Percentiles rank a stretch among this genome's conserved stretches.
phyloP scores from a whole-genome alignment of 2,113 vertebrate species.

The Zosterops pallidus region DNA sequence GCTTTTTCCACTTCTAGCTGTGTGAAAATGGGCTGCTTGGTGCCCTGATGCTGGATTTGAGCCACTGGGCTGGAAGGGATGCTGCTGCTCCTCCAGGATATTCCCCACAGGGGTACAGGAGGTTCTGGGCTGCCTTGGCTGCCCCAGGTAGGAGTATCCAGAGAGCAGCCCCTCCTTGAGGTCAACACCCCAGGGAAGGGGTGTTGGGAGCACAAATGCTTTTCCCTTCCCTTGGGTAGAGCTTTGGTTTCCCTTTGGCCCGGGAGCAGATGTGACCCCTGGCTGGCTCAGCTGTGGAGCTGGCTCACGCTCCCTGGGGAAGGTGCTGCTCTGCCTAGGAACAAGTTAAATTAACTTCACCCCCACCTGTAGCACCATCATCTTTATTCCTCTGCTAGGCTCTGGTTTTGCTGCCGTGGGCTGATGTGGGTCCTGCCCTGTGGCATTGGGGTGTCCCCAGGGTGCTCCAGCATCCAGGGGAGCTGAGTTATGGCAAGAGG shows the following conservation, averaged over 20 bases:
- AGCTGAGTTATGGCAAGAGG: not conserved
- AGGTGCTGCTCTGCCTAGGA: not conserved
- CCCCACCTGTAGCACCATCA: not conserved
- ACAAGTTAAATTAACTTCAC: not conserved
- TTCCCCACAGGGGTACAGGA: no score
- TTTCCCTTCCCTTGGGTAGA: not conserved
- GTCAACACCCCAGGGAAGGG: not conserved
- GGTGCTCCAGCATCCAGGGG: not conserved
- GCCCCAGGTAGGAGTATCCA: not conserved
- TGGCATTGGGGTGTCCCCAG: accelerated
- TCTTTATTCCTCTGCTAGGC: not conserved
- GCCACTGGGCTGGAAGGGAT: not conserved
- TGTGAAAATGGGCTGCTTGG: not conserved
- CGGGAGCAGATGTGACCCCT: not conserved
- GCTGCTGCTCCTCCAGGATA: not conserved
- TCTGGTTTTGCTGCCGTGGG: not conserved
- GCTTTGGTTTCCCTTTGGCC: not conserved
- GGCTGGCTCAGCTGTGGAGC: not conserved
- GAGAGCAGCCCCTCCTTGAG: not conserved
- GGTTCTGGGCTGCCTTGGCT: not conserved
- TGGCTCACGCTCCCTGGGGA: not conserved
- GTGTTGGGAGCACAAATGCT: not conserved
- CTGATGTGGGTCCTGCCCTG: accelerated
- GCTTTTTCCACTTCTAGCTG: not conserved
- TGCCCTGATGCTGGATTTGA: not conserved